Evolutionary conservation across 1,140 invertebrate genomes (phyloP).

Genomic region (Anastrepha ludens): DNA sequence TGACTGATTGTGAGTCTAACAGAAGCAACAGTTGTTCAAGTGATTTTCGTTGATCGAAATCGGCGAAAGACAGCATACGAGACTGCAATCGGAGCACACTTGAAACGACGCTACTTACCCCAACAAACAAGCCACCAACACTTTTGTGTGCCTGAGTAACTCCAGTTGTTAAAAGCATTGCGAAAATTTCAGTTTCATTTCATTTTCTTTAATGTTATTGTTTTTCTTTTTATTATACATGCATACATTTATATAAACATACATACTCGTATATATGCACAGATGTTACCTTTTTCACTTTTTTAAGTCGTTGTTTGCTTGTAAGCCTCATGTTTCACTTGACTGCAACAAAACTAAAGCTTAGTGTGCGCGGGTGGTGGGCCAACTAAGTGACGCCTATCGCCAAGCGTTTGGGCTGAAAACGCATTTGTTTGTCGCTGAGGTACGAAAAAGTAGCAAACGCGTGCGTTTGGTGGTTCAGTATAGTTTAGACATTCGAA

Average conservation of each 20-base stretch:
- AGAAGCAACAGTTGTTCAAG: neutral
- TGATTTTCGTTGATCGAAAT: neutral
- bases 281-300: neutral
- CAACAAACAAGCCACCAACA: neutral
- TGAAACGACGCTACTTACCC: neutral
- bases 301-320: constrained; percentile 21
- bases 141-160: neutral
- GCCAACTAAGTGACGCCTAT: neutral
- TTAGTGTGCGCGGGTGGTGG: constrained; percentile 36
- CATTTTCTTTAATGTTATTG: neutral
- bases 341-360: neutral
- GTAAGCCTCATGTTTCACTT: constrained; percentile 40
- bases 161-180: neutral
- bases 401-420: neutral
- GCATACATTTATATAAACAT: too few relatives aligned
- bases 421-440: neutral
- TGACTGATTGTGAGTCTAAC: neutral
- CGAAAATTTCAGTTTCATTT: constrained; percentile 10
- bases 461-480: neutral
- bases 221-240: neutral
- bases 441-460: constrained; percentile 24
- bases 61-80: neutral
- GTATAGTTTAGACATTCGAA: constrained; percentile 7
- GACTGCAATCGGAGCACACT: neutral
- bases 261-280: too few relatives aligned